phyloP scores from a whole-genome alignment of 2,888 invertebrate species.

The Parnassius glacialis region DNA sequence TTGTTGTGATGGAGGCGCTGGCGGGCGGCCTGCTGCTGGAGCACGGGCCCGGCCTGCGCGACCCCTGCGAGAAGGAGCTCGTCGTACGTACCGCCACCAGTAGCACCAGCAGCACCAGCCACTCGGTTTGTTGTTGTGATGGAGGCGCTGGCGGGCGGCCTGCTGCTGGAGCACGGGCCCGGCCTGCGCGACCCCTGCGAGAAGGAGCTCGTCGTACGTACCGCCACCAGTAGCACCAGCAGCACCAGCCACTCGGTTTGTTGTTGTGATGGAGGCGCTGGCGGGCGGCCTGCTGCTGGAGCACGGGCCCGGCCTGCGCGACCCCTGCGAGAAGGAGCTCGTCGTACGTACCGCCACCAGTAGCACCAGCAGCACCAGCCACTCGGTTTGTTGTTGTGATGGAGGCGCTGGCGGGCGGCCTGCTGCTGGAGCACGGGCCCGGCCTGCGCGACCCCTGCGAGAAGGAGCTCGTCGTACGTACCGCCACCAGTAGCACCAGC shows the following conservation, averaged over 20 bases:
- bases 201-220: constrained; percentile 87
- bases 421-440: constrained; percentile 93
- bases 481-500: neutral
- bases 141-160: constrained; percentile 96
- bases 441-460: constrained; percentile 98
- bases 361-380: no score
- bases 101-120: no score
- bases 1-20: constrained; percentile 97
- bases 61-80: constrained; percentile 98
- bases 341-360: constrained; percentile 53
- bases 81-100: constrained; percentile 53
- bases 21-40: constrained; percentile 95
- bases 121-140: constrained; percentile 86
- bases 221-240: neutral
- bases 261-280: constrained; percentile 97
- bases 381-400: constrained; percentile 86
- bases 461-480: constrained; percentile 87
- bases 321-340: constrained; percentile 98
- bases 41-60: constrained; percentile 94
- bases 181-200: constrained; percentile 98
- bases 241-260: no score
- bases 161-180: constrained; percentile 93
- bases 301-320: constrained; percentile 94
- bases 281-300: constrained; percentile 95
- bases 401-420: constrained; percentile 96